Evolutionary conservation across 2,113 vertebrate species (phyloP), one percentile per base, ranked within the genome.

Genomic region (Triplophysa siluroides): DNA sequence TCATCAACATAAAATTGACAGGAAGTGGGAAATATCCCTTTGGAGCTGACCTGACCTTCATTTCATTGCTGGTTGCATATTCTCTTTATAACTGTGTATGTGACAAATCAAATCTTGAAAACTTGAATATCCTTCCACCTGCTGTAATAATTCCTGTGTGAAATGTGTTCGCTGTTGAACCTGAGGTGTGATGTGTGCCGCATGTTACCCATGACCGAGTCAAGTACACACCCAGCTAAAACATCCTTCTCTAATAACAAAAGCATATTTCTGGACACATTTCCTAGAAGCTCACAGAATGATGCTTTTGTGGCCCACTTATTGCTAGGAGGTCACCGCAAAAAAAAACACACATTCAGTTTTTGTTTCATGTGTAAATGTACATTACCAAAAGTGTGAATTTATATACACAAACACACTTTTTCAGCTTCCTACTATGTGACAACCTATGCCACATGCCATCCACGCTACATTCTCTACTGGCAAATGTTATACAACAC

Each of bases 211-310:
- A 73, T 61, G 54, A 38, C 33, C 33, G 33, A 23, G n/a, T 23
- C 52, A 12, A 72, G 54, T 43, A 41, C 71, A 73, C 54, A 73
- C 52, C 56, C 3, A 18, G 33, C 54, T 41, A 60, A 73, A 60
- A 73, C 54, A 73, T 72, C 50, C 52, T 72, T 72, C 69, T 72
- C 19, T 29, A 43, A 60, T 73, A 60, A 23, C 29, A 70, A 70
- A 38, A 60, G 19, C 70, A 73, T 56, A 60, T 73, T 61, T 73
- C 69, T 26, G 38, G 14, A 6, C 50, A 70, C 47, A 54, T 24
- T 47, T 70, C 68, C 68, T 70, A 16, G 24, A 52, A 70, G 47
- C 47, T 52, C 47, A 52, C 47, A 58, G 11, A 58, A 72, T 19
- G 2, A 68, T 24, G 41, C 65, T 29, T 70, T 52, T 52, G 23